Percentiles rank a stretch among this genome's conserved stretches.
These are phyloP conservation scores for Ailurus styani DNA, from an alignment of 2,113 vertebrate genomes.

Conservation along the genomic window DNA sequence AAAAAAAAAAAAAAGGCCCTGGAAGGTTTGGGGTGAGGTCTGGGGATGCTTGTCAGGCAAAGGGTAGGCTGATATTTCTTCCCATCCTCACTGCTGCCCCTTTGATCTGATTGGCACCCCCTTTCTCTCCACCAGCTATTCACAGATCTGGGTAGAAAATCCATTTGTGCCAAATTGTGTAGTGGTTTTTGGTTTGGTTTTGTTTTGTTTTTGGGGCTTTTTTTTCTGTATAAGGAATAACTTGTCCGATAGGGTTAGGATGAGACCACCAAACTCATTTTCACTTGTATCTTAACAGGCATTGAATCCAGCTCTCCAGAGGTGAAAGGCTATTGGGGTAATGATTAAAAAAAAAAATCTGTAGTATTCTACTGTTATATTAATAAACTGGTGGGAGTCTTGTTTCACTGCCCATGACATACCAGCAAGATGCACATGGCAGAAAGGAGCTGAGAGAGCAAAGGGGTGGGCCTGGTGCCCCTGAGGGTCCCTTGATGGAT, in stretches of 20 bases:
- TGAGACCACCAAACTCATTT: conserved; percentile 83
- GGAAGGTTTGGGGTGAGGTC: conserved; percentile 62
- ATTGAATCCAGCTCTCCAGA: conserved; percentile 87
- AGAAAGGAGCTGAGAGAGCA: conserved; percentile 74
- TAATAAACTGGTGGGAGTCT: conserved; percentile 80
- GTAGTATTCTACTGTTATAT: conserved; percentile 83
- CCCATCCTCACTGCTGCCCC: conserved; percentile 55
- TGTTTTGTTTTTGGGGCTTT: conserved; percentile 51
- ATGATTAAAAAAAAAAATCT: conserved; percentile 83
- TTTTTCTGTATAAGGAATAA: conserved; percentile 76
- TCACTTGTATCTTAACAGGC: conserved; percentile 88
- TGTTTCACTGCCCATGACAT: conserved; percentile 78
- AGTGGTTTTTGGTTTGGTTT: conserved; percentile 58
- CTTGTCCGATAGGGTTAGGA: conserved; percentile 77
- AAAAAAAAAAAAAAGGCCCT: conserved; percentile 34
- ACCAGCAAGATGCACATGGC: conserved; percentile 70
- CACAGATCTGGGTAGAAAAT: conserved; percentile 74
- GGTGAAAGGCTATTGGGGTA: conserved; percentile 88
- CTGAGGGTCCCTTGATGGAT: conserved; percentile 64
- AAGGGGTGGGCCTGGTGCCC: conserved; percentile 64
- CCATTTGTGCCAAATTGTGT: conserved; percentile 73
- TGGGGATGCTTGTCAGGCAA: conserved; percentile 69
- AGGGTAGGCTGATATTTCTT: conserved; percentile 70
- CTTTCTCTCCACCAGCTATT: conserved; percentile 72
- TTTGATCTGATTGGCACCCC: conserved; percentile 69